Conservation (phyloP, 2,113 vertebrate genomes). For the Butorides virescens region DNA sequence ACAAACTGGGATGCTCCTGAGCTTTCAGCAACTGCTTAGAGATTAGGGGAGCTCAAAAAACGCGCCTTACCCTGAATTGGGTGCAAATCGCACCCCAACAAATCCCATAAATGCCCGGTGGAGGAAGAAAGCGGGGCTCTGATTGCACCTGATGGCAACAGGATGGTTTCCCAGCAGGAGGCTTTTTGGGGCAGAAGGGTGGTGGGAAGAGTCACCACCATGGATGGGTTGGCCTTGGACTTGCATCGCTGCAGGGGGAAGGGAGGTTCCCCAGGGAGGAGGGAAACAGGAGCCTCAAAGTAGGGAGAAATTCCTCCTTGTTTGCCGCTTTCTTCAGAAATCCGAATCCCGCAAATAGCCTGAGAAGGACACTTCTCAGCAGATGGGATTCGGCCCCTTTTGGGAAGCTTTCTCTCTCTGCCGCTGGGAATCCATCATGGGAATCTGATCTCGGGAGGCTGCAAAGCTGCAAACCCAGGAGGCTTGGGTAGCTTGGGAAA, state of each 20-base stretch:
- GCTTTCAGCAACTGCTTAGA: not conserved
- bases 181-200: not conserved
- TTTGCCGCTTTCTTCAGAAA: not conserved
- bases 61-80: rapidly evolving
- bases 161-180: not conserved
- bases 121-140: not conserved
- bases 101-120: rapidly evolving
- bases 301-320: not conserved
- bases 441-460: constrained; percentile 6
- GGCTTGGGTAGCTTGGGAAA: constrained; percentile 42
- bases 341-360: not conserved
- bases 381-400: not conserved
- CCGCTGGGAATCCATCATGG: not conserved
- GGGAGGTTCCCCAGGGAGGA: not conserved
- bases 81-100: not conserved
- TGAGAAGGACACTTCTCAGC: not conserved
- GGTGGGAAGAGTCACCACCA: not conserved
- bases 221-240: not conserved
- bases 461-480: not conserved
- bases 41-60: not conserved
- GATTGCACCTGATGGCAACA: not conserved
- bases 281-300: not conserved
- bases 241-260: not conserved
- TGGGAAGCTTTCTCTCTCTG: not conserved
- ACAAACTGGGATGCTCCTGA: not conserved